Evolutionary conservation across 2,888 invertebrate genomes (phyloP), one percentile per base, ranked within the genome.

Genomic region (Cybosia mesomella): DNA sequence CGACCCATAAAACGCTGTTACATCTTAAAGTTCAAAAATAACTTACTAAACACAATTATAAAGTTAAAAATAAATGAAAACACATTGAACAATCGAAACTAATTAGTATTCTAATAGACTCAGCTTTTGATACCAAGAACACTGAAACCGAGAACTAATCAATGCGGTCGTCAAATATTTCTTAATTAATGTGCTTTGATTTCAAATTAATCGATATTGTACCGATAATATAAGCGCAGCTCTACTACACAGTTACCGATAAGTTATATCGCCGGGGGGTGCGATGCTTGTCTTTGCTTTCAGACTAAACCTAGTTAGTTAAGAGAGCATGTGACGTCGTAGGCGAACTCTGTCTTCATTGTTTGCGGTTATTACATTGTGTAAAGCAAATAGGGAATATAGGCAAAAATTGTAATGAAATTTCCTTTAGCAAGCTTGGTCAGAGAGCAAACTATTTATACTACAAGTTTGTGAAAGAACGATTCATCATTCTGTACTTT

Each of bases 271-370:
- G 68, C 80, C 67, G 66, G 68, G 74, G 80, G 77, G 71, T 64
- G 71, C 74, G 65, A 66, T 66, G 79, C 83, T 79, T 83, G 84
- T 86, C 86, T 85, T 83, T 86, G 85, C 86, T 85, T 82, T 84
- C 75, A 81, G 74, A 79, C 76, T 73, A 84, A 89, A 89, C 83
- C 85, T 82, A 78, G 86, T 89, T 90, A 87, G 83, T 73, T 82
- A 79, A 77, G 81, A 75, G 81, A 75, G 75, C 74, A 79, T 80
- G 77, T 82, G 84, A 85, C 84, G 86, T 87, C 85, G 84, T 76
- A 83, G 80, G 71, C 74, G 64, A 75, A 87, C 84, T 83, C 78
- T 81, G 49, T 18, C 83, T 81, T 71, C 74, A 83, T 82, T 83
- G 80, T 80, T 76, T 79, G 74, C 68, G 81, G 83, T 84, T 88